A percentile compares a stretch with the other conserved stretches of the same genome.
phyloP scores from a whole-genome alignment of 2,888 invertebrate species.

The Sepioteuthis lessoniana region DNA sequence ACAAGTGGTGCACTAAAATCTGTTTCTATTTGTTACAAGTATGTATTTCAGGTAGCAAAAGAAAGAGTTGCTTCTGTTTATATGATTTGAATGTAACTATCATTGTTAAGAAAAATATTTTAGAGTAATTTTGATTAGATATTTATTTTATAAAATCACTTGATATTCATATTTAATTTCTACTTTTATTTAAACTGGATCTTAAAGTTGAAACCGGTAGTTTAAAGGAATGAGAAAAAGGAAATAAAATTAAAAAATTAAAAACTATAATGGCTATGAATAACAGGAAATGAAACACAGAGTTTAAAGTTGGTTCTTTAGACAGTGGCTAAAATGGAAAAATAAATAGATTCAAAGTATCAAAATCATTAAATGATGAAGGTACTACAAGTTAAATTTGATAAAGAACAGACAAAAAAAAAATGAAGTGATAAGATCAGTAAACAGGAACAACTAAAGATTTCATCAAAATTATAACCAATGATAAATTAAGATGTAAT shows the following conservation, averaged over 20 bases:
- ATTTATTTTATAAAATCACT: not conserved
- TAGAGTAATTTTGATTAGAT: not conserved
- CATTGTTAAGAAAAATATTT: not conserved
- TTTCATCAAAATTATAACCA: not conserved
- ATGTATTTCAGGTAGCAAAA: not conserved
- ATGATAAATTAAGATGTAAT: not conserved
- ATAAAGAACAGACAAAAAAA: too few relatives aligned
- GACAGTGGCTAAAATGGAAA: not conserved
- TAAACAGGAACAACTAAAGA: not conserved
- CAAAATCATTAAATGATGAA: not conserved
- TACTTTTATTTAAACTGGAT: not conserved
- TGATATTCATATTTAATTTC: not conserved
- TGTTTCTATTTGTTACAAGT: not conserved
- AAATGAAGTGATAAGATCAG: not conserved
- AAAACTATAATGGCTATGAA: not conserved
- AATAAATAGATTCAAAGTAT: not conserved
- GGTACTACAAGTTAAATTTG: not conserved
- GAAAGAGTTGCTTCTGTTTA: not conserved
- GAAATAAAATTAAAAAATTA: conserved; percentile 6
- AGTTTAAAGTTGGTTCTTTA: not conserved
- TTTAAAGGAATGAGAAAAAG: not conserved
- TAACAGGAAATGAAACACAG: not conserved
- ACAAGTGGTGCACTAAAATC: not conserved
- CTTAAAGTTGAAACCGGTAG: not conserved
- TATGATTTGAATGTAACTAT: not conserved